Percentiles rank a stretch among this genome's conserved stretches.
These are phyloP conservation scores for Brienomyrus brachyistius DNA, from an alignment of 2,113 vertebrate species.

Conservation along the genomic window DNA sequence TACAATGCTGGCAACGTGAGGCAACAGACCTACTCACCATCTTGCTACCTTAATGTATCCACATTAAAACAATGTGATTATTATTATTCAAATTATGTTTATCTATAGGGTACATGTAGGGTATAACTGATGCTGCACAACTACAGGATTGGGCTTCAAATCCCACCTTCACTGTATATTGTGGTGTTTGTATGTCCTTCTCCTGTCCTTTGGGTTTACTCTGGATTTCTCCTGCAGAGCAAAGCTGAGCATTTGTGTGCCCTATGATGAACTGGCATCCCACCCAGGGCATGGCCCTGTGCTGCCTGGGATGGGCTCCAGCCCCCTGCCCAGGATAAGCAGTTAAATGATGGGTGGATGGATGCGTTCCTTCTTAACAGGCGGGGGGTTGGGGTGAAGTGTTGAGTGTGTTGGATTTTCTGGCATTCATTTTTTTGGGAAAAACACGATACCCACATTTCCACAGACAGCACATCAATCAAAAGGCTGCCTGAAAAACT, in stretches of 20 bases:
- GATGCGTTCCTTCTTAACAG: too few relatives aligned
- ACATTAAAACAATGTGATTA: background rate
- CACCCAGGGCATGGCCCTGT: background rate
- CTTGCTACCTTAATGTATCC: background rate
- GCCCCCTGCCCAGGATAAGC: background rate
- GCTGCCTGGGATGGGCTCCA: background rate
- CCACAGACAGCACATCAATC: background rate
- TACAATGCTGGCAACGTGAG: background rate
- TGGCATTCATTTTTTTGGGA: background rate
- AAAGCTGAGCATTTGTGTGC: background rate
- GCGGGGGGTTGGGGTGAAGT: background rate
- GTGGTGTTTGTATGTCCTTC: background rate
- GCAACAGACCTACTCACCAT: background rate
- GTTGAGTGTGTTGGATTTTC: background rate
- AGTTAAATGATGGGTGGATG: background rate
- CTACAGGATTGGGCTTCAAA: background rate
- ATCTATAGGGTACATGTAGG: background rate
- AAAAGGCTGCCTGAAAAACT: background rate
- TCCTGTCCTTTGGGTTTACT: background rate
- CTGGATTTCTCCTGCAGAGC: background rate
- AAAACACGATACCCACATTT: background rate
- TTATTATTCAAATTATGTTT: background rate
- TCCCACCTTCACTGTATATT: background rate
- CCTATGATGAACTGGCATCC: background rate
- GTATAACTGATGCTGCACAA: background rate